These are phyloP conservation scores for Trogon surrucura DNA, from an alignment of 2,113 vertebrate genomes.

Conservation along the genomic window DNA sequence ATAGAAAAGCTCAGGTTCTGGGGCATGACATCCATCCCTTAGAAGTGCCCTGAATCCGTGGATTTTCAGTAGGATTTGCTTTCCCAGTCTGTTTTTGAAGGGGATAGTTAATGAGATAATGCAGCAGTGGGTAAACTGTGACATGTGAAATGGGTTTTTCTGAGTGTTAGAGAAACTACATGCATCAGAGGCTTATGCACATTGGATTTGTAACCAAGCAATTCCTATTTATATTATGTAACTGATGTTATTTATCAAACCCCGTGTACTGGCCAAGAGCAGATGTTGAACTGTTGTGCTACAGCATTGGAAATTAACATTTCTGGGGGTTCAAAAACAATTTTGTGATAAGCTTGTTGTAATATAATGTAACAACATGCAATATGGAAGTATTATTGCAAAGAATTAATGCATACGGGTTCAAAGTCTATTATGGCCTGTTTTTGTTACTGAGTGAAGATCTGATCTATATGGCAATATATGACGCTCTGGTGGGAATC, in stretches of 20 bases:
- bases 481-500: not conserved
- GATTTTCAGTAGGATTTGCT: slow-evolving; percentile 41
- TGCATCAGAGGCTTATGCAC: slow-evolving; percentile 28
- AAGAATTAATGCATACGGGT: not conserved
- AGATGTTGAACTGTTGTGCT: not conserved
- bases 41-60: slow-evolving; percentile 22
- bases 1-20: not conserved
- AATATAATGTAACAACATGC: not conserved
- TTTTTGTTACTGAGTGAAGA: not conserved
- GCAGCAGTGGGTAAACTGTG: slow-evolving; percentile 6
- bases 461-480: not conserved
- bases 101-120: slow-evolving; percentile 37
- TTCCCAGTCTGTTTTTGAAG: not conserved
- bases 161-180: not conserved
- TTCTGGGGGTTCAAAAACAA: not conserved
- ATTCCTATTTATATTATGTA: slow-evolving; percentile 29
- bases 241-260: slow-evolving; percentile 45
- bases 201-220: slow-evolving; percentile 17
- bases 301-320: not conserved
- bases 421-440: not conserved
- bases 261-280: not conserved
- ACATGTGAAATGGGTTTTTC: not conserved
- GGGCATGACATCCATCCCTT: not conserved
- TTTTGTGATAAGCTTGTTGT: not conserved
- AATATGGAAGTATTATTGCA: not conserved